phyloP scores from a whole-genome alignment of 2,113 vertebrate genomes.

The Zingel zingel region DNA sequence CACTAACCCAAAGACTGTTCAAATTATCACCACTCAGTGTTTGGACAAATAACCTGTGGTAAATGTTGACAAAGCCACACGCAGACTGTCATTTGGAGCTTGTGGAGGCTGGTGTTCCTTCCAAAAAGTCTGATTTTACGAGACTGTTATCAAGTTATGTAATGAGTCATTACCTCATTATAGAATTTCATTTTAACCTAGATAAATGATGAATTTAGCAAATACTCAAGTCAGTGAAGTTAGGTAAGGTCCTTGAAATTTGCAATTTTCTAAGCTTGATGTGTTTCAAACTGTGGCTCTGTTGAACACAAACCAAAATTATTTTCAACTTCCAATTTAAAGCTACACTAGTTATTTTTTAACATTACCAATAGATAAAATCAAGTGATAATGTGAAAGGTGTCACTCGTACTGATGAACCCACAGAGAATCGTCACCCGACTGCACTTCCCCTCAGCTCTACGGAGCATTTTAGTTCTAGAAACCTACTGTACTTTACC shows the following conservation, averaged over 20 bases:
- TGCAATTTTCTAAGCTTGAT: background rate
- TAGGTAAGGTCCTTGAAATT: background rate
- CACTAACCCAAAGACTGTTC: constrained; percentile 17
- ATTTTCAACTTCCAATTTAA: background rate
- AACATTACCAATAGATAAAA: background rate
- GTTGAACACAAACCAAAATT: background rate
- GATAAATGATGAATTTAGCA: background rate
- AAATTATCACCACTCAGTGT: constrained; percentile 27
- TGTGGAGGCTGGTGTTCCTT: constrained; percentile 5
- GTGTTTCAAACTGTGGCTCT: background rate
- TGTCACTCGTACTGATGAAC: background rate
- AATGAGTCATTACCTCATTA: constrained; percentile 14
- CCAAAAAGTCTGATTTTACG: constrained; percentile 34
- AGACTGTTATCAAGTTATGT: constrained; percentile 20
- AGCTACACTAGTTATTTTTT: background rate
- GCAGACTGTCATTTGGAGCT: constrained; percentile 34
- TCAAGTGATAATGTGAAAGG: background rate
- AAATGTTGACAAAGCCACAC: constrained; percentile 44
- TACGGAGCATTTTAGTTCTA: background rate
- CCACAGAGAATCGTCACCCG: background rate
- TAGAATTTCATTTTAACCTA: background rate
- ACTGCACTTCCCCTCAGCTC: background rate
- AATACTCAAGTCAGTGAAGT: background rate
- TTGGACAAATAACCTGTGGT: constrained; percentile 5
- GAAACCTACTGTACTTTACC: background rate